These are phyloP conservation scores for Metaphire vulgaris DNA, from an alignment of 1,140 invertebrate genomes.

Conservation along the genomic window DNA sequence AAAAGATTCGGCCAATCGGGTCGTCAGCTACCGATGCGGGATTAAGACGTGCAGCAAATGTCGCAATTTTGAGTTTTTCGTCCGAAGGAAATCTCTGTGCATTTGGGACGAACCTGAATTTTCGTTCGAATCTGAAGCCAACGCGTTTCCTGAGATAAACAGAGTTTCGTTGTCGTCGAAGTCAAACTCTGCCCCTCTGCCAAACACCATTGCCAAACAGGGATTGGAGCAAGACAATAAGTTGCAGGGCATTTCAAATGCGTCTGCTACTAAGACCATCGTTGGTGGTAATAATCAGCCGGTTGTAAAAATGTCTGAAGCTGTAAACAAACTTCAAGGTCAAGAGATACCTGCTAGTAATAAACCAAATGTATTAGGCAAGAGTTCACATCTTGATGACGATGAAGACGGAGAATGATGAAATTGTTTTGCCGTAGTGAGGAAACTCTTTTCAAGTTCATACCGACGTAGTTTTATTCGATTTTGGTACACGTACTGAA, in stretches of 20 bases:
- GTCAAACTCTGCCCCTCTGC: too few species aligned
- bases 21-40: conserved; percentile 76
- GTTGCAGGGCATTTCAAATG: not conserved
- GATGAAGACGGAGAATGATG: not conserved
- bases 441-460: too few species aligned
- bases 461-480: too few species aligned
- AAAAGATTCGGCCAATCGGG: conserved; percentile 58
- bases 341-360: not conserved
- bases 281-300: not conserved
- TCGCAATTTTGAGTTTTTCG: conserved; percentile 75
- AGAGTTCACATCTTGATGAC: not conserved
- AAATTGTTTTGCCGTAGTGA: too few species aligned
- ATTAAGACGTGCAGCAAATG: conserved; percentile 90
- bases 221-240: not conserved
- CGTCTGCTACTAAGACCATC: not conserved
- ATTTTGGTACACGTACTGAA: too few species aligned
- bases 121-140: not conserved
- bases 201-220: not conserved
- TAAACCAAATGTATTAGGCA: not conserved
- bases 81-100: conserved; percentile 73
- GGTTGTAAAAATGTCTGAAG: not conserved
- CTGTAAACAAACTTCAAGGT: not conserved
- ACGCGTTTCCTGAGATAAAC: too few species aligned
- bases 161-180: too few species aligned
- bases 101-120: conserved; percentile 62